A percentile compares a stretch with the other conserved stretches of the same genome.
Evolutionary conservation across 2,113 vertebrate species (phyloP).

Genomic region (Alectura lathami): DNA sequence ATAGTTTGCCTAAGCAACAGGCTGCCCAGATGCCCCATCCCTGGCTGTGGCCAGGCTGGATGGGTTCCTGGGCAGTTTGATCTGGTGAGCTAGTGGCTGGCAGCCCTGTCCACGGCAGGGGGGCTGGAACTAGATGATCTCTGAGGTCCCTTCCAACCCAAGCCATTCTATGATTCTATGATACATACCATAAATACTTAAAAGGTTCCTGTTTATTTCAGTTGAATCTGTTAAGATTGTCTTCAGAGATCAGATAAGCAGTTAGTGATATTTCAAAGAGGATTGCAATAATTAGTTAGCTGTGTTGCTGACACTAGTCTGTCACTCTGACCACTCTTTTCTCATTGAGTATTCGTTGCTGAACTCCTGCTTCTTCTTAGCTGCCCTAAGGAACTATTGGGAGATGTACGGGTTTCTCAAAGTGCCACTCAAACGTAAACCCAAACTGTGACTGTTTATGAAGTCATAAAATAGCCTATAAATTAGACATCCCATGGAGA

Average conservation of each 20-base stretch:
- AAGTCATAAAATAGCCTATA: neutral
- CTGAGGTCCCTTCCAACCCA: too few species aligned
- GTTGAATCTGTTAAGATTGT: neutral
- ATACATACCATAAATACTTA: neutral
- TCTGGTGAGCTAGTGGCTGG: too few species aligned
- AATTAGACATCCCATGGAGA: neutral
- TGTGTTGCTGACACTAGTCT: neutral
- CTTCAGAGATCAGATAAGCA: neutral
- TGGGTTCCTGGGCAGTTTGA: too few species aligned
- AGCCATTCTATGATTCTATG: too few species aligned
- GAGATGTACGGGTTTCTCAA: neutral
- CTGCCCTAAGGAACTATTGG: neutral
- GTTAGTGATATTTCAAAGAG: neutral
- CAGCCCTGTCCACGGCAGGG: too few species aligned
- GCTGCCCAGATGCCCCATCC: too few species aligned
- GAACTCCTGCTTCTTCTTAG: neutral
- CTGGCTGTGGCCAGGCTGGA: too few species aligned
- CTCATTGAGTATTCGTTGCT: neutral
- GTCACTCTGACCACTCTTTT: neutral
- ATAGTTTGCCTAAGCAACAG: neutral
- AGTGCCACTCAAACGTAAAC: neutral
- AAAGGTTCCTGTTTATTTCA: neutral
- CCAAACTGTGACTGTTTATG: neutral
- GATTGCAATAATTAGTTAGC: neutral
- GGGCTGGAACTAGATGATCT: too few species aligned